phyloP scores from a whole-genome alignment of 2,797 vertebrate species.

The Typhlichthys eigenmanni region DNA sequence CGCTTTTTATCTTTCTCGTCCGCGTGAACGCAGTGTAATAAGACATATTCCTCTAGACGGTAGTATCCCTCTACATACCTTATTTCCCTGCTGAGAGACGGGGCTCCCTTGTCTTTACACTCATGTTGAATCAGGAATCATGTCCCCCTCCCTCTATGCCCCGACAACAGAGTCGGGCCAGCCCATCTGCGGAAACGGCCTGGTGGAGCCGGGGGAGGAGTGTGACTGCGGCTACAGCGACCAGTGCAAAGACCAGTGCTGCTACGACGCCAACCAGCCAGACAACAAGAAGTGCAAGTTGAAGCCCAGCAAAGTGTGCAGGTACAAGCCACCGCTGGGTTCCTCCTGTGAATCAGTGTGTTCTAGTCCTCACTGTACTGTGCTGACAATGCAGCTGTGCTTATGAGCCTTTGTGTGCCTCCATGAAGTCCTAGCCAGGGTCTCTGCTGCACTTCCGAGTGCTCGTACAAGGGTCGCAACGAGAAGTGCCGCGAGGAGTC shows the following conservation, averaged over 20 bases:
- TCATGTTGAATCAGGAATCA: background rate
- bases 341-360: background rate
- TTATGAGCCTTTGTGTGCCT: background rate
- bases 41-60: too few species aligned
- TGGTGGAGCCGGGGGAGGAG: conserved; percentile 95
- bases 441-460: conserved; percentile 88
- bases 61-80: too few species aligned
- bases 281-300: conserved; percentile 94
- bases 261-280: conserved; percentile 90
- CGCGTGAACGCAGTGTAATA: too few species aligned
- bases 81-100: too few species aligned
- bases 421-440: conserved; percentile 90
- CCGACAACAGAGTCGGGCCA: conserved; percentile 88
- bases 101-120: background rate
- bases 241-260: conserved; percentile 94
- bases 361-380: background rate
- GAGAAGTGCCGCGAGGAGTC: conserved; percentile 97
- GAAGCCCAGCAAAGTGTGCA: conserved; percentile 88
- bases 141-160: conserved; percentile 22
- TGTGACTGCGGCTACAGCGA: conserved; percentile 98
- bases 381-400: background rate
- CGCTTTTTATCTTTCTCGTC: too few species aligned
- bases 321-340: conserved; percentile 66
- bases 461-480: conserved; percentile 79
- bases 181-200: conserved; percentile 96